phyloP scores from a whole-genome alignment of 2,797 vertebrate species.

The Meda fulgida region DNA sequence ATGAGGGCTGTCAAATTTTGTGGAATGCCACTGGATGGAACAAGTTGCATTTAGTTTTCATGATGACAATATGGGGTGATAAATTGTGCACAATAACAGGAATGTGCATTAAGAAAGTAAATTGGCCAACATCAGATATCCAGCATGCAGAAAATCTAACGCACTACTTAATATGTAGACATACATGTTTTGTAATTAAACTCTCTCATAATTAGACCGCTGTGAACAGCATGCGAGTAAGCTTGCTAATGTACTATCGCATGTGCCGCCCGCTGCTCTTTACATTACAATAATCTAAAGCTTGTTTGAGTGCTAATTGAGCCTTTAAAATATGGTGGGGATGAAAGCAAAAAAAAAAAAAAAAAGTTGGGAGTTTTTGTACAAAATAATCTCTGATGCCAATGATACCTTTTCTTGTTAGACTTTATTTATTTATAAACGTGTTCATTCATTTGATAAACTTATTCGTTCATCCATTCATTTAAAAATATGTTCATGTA shows the following conservation, averaged over 20 bases:
- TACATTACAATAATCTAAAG: slow-evolving; percentile 56
- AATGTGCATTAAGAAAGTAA: neutral
- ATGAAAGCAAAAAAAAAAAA: neutral
- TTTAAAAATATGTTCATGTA: neutral
- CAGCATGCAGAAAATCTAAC: neutral
- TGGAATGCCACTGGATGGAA: neutral
- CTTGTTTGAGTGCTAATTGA: slow-evolving; percentile 69
- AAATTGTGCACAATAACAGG: neutral
- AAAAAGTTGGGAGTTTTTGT: neutral
- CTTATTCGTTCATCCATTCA: neutral
- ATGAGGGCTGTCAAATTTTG: neutral
- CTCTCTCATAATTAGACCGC: slow-evolving; percentile 55
- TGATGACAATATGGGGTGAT: neutral
- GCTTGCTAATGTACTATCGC: slow-evolving; percentile 45
- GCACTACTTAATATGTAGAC: neutral
- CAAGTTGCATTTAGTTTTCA: neutral
- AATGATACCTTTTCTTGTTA: neutral
- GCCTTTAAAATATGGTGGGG: slow-evolving; percentile 61
- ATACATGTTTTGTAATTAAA: slow-evolving; percentile 32
- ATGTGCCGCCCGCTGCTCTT: slow-evolving; percentile 41
- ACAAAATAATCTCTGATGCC: neutral
- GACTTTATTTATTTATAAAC: neutral
- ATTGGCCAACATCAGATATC: neutral
- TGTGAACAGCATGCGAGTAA: slow-evolving; percentile 65
- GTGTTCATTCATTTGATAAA: too few relatives aligned